Evolutionary conservation across 2,888 invertebrate species (phyloP).

Genomic region (Adineta ricciae): DNA sequence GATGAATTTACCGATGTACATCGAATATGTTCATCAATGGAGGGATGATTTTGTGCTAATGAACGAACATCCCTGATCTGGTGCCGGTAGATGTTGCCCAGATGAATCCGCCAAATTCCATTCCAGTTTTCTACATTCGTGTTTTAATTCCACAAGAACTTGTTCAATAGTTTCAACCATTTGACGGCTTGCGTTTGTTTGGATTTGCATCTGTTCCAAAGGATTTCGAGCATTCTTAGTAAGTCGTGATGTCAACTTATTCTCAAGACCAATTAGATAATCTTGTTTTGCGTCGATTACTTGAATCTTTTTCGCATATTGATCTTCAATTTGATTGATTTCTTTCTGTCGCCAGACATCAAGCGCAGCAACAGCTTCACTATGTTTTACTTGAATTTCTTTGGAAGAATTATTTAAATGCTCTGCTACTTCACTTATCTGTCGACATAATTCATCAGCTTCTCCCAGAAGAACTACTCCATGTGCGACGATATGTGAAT

Average conservation of each 20-base stretch:
- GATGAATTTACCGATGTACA: no score
- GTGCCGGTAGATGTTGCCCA: background rate
- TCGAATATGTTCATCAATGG: no score
- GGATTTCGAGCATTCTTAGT: background rate
- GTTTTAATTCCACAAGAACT: background rate
- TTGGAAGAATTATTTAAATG: background rate
- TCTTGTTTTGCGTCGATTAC: background rate
- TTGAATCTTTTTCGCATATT: background rate
- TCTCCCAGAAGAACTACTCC: background rate
- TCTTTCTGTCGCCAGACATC: background rate
- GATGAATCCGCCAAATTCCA: background rate
- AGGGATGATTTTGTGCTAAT: no score
- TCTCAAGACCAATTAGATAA: background rate
- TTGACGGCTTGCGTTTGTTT: background rate
- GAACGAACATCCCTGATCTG: no score
- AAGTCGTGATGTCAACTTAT: background rate
- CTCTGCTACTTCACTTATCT: background rate
- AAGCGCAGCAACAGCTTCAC: background rate
- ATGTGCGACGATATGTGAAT: background rate
- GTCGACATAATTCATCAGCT: background rate
- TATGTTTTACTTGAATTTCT: background rate
- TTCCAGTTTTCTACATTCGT: background rate
- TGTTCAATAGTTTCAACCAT: background rate
- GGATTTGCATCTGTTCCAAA: background rate
- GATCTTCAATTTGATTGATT: background rate